Evolutionary conservation across 2,113 vertebrate species (phyloP), one percentile per base, ranked within the genome.

Genomic region (Gila orcuttii): DNA sequence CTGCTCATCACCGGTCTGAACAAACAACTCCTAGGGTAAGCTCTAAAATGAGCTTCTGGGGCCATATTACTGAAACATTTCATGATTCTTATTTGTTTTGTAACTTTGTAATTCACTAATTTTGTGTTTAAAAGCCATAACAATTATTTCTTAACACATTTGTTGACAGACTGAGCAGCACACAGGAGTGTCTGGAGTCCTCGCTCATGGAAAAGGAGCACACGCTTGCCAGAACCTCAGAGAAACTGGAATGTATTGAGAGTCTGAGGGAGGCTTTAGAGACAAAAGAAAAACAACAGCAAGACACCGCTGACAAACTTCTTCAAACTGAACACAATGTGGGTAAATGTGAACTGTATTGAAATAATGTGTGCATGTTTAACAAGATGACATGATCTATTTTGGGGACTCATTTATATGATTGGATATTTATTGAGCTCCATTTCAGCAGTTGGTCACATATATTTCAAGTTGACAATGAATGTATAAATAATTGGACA

Each of bases 131-230:
- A 50, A 76, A 15, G 31, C 28, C 42, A 82, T 11, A 57, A 55
- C 42, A 59, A 59, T 25, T 0, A 7, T 42, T 45, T 23, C 8
- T 33, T 25, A 13, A 60, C 36, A 1, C 12, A 79, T 75, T 13
- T 73, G 10, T 68, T 50, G 17, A 74, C 66, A 96, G 96, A 68
- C 89, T 98, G 85, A 96, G 90, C 60, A 94, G 96, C 89, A 95
- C 95, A 28, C 96, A 96, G 45, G 95, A 93, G 87, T 93, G 95
- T 69, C 95, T 98, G 90, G 96, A 98, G 89, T 96, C 93, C 47
- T 96, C 95, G 0, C 95, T 98, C 33, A 92, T 93, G n/a, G 97
- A 97, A 91, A 97, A 97, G 88, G 97, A 97, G 21, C 94, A 95
- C 9, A 95, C 93, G 0, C 80, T 98, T 77, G 92, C 93, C 62